Conservation (phyloP, 2,797 vertebrate species). For the Trachurus trachurus region DNA sequence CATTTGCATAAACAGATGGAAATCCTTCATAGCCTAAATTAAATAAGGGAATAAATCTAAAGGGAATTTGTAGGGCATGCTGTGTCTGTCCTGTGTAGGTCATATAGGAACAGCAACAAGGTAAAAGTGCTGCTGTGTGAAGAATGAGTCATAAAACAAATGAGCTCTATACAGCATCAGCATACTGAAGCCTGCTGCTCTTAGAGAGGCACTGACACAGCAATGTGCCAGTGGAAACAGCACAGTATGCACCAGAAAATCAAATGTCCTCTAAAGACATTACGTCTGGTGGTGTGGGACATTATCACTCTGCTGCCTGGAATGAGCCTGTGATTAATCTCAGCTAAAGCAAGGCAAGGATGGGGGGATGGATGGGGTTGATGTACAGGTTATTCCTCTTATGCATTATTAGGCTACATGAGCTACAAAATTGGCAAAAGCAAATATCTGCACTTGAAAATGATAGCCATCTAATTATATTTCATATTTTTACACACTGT, state of each 20-base stretch:
- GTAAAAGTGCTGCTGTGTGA: slow-evolving; percentile 49
- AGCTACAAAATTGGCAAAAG: slow-evolving; percentile 6
- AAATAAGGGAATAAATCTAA: background rate
- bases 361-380: slow-evolving; percentile 29
- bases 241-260: slow-evolving; percentile 64
- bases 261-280: slow-evolving; percentile 75
- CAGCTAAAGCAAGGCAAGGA: slow-evolving; percentile 33
- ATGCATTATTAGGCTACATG: slow-evolving; percentile 40
- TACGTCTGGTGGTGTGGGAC: slow-evolving; percentile 47
- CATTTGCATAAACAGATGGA: background rate
- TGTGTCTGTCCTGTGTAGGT: slow-evolving; percentile 5
- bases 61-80: background rate
- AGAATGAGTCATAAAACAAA: slow-evolving; percentile 73
- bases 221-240: slow-evolving; percentile 62
- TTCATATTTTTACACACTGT: background rate
- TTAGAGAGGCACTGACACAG: slow-evolving; percentile 65
- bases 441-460: background rate
- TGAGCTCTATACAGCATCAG: slow-evolving; percentile 56
- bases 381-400: slow-evolving; percentile 21
- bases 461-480: background rate
- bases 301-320: slow-evolving; percentile 39
- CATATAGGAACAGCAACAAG: slow-evolving; percentile 1
- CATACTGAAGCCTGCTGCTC: slow-evolving; percentile 54
- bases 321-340: slow-evolving; percentile 45
- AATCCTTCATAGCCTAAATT: no score